phyloP scores from a whole-genome alignment of 2,797 vertebrate species.

The Australoheros facetus region DNA sequence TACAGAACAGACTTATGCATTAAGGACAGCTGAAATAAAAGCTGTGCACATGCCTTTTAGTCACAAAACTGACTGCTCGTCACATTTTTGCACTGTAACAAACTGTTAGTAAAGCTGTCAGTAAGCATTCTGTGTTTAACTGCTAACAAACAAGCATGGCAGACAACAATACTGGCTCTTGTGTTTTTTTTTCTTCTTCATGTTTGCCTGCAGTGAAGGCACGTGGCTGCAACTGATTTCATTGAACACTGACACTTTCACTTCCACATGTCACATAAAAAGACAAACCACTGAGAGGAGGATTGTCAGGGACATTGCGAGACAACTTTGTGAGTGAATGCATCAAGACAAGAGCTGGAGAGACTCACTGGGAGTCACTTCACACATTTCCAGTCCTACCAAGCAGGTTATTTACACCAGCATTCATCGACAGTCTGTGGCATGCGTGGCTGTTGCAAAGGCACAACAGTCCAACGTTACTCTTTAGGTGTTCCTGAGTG shows the following conservation, averaged over 20 bases:
- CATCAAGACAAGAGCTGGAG: constrained; percentile 67
- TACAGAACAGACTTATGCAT: not conserved
- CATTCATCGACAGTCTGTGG: constrained; percentile 38
- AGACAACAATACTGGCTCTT: not conserved
- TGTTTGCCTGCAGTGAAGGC: not conserved
- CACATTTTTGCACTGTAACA: not conserved
- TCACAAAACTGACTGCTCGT: not conserved
- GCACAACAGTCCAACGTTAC: constrained; percentile 35
- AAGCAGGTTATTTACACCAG: constrained; percentile 65
- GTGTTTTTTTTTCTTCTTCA: not conserved
- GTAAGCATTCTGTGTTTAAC: not conserved
- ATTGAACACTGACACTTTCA: constrained; percentile 41
- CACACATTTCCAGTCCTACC: constrained; percentile 39
- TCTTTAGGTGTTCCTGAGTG: constrained; percentile 64
- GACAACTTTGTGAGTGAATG: constrained; percentile 39
- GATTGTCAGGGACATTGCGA: constrained; percentile 41
- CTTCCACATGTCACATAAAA: constrained; percentile 28
- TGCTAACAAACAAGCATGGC: not conserved
- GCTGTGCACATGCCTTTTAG: not conserved
- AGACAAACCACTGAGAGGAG: constrained; percentile 38
- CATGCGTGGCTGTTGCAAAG: constrained; percentile 28
- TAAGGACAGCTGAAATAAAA: not conserved
- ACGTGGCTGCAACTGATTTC: constrained; percentile 8
- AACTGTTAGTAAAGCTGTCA: not conserved
- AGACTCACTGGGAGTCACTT: constrained; percentile 41